Conservation (phyloP, 2,888 invertebrate genomes). For the Buathra laborator region DNA sequence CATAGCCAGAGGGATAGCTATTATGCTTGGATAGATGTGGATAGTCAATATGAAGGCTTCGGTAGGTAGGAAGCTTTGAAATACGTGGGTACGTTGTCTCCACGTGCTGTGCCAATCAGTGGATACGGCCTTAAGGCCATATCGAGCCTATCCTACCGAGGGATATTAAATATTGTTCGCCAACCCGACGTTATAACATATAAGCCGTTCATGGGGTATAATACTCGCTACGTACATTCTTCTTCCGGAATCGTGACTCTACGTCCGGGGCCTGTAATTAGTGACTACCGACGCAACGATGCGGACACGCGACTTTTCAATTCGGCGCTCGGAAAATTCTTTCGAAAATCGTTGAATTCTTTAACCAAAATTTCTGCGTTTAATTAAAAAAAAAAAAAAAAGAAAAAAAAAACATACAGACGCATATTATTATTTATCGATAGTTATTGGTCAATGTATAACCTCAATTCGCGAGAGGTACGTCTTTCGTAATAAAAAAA, state of each 20-base stretch:
- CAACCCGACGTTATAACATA: background rate
- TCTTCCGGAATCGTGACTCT: slow-evolving; percentile 79
- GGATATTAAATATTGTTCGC: background rate
- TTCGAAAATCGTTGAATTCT: background rate
- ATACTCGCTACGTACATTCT: slow-evolving; percentile 51
- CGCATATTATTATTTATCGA: background rate
- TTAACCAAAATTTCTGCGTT: background rate
- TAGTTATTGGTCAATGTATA: no score
- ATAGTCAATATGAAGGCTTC: slow-evolving; percentile 40
- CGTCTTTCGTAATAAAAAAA: no score
- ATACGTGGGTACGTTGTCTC: slow-evolving; percentile 51
- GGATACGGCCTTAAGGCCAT: slow-evolving; percentile 70
- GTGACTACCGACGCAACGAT: slow-evolving; percentile 70
- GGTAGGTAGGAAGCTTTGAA: slow-evolving; percentile 37
- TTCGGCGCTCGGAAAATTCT: slow-evolving; percentile 2
- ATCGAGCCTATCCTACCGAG: slow-evolving; percentile 65
- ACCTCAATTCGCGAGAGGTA: no score
- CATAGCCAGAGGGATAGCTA: slow-evolving; percentile 20
- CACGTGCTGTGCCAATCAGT: slow-evolving; percentile 73
- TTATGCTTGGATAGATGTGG: slow-evolving; percentile 40
- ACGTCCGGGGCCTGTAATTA: slow-evolving; percentile 76
- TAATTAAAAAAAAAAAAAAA: background rate
- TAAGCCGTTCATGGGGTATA: background rate
- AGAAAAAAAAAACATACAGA: no score
- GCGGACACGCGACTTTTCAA: background rate